A percentile compares a stretch with the other conserved stretches of the same genome.
Evolutionary conservation across 2,888 invertebrate species (phyloP).

Genomic region (Melitaea athalia): DNA sequence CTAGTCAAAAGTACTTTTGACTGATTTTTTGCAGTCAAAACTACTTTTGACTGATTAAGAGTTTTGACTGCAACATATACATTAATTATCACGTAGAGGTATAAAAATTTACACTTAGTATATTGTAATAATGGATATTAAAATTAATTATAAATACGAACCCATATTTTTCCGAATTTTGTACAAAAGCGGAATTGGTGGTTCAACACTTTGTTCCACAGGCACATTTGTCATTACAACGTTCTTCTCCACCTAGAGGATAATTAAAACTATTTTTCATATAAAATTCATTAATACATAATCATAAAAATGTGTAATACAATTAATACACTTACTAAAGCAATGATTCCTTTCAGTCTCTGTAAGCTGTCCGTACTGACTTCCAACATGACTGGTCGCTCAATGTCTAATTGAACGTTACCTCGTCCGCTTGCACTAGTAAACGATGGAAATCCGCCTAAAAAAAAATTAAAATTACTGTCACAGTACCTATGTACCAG

Average conservation of each 20-base stretch:
- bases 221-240: not conserved
- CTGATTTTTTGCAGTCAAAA: too few species aligned
- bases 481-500: too few species aligned
- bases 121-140: not conserved
- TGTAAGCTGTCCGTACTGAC: constrained; percentile 54
- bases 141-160: not conserved
- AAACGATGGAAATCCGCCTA: constrained; percentile 25
- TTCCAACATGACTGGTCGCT: constrained; percentile 61
- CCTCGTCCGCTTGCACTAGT: constrained; percentile 44
- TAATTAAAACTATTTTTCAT: not conserved
- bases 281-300: not conserved
- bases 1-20: too few species aligned
- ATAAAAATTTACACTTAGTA: too few species aligned
- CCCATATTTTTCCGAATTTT: not conserved
- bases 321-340: constrained; percentile 43
- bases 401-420: constrained; percentile 55
- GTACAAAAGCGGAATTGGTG: not conserved
- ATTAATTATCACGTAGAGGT: too few species aligned
- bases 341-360: constrained; percentile 49
- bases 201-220: not conserved
- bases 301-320: too few species aligned
- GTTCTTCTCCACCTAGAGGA: not conserved
- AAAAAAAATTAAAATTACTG: not conserved
- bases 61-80: too few species aligned
- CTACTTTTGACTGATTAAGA: too few species aligned